phyloP scores from a whole-genome alignment of 2,797 vertebrate species.

The Sebastes glaucus region DNA sequence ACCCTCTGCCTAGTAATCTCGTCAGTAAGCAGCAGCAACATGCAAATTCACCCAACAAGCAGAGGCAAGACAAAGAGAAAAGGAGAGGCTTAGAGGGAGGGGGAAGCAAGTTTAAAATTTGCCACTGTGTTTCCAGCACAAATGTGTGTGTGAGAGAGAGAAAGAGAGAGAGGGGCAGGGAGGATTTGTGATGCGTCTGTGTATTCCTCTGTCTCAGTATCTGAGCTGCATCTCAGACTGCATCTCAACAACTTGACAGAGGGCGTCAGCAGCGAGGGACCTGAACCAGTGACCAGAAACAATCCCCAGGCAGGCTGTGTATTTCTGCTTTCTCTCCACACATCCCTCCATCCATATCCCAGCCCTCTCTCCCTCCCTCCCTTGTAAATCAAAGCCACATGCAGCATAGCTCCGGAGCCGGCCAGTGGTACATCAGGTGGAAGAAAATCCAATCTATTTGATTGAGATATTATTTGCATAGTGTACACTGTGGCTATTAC shows the following conservation, averaged over 20 bases:
- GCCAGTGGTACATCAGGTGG: slow-evolving; percentile 57
- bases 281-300: slow-evolving; percentile 81
- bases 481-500: slow-evolving; percentile 39
- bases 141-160: neutral
- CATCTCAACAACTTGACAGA: slow-evolving; percentile 75
- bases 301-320: slow-evolving; percentile 63
- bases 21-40: slow-evolving; percentile 50
- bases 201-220: slow-evolving; percentile 47
- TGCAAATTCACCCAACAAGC: slow-evolving; percentile 58
- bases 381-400: slow-evolving; percentile 57
- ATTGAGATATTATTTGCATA: slow-evolving; percentile 66
- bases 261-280: slow-evolving; percentile 60
- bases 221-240: slow-evolving; percentile 61
- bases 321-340: slow-evolving; percentile 43
- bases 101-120: slow-evolving; percentile 10
- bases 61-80: slow-evolving; percentile 32
- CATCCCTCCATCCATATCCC: neutral
- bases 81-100: slow-evolving; percentile 12
- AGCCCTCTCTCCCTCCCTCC: neutral
- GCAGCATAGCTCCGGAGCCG: slow-evolving; percentile 1
- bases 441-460: slow-evolving; percentile 73
- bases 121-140: slow-evolving; percentile 2
- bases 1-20: slow-evolving; percentile 43
- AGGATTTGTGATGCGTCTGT: slow-evolving; percentile 48
- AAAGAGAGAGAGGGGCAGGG: neutral